Base-by-base conservation (phyloP, 1,140 invertebrate species). In the Goniozus legneri region DNA sequence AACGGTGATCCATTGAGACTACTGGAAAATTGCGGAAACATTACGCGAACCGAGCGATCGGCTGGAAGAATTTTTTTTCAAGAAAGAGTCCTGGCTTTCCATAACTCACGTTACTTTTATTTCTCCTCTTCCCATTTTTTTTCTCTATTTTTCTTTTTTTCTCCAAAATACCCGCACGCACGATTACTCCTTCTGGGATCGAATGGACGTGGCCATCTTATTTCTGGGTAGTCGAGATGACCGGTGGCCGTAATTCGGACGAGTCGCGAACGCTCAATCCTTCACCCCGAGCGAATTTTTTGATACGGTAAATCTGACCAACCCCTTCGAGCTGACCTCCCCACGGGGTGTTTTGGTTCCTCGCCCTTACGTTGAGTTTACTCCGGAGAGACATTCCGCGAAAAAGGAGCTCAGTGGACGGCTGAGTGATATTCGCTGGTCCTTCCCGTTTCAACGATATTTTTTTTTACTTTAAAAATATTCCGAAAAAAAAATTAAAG, bases 1-100 rank as follows among this genome's bases (percentile, higher is more conserved):
- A 50, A 50, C 46, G 43, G 43, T 46, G 36, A 21, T 51, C 16
- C 50, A 53, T 42, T 47, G 34, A 50, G 35, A 43, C 38, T 40
- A 33, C 31, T 21, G 47, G 39, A 60, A 62, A 62, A 62, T 62
- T 62, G 59, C 58, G 54, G 58, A 49, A 58, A 57, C 52, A 62
- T 62, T 62, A 55, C 59, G 59, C 53, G 54, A 60, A 42, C 50
- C 47, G 31, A 47, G 39, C 36, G 30, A 51, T 4, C 38, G 21
- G 30, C 47, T 44, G 18, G 14, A 32, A 47, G 13, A 41, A 47
- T 41, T 7, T 16, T 14, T 22, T 20, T 16, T 13, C 3, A 27
- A 19, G 32, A 42, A 32, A 32, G 32, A 42, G n/a, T 27, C 24
- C 12, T 27, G 24, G 12, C 12, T 7, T 27, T 27, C 24, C 12